Base-by-base conservation (phyloP, 2,888 invertebrate genomes). In the Euplagia quadripunctaria region DNA sequence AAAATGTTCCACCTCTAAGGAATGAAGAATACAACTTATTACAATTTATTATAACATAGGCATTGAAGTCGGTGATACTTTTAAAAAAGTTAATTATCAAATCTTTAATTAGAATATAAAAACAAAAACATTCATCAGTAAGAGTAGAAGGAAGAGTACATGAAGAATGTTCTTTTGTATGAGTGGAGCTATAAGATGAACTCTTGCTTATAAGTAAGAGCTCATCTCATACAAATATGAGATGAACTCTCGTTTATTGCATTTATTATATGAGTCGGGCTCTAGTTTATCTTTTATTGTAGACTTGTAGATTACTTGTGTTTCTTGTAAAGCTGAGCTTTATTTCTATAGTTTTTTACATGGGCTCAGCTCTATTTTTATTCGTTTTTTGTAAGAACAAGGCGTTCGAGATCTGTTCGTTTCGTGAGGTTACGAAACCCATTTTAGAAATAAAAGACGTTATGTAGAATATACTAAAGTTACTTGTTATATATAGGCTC, bases 401-500 rank as follows among this genome's bases (percentile, higher is more conserved):
- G 12, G 41, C 8, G 5, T 64, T n/a, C n/a, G 64, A 64, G 11
- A n/a, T 64, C 17, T 42, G 41, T 41, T 11, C 64, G 43, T 43
- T 64, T 16, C 31, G 17, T n/a, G 8, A 20, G 3, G n/a, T 58
- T 20, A 20, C 20, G 12, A 12, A 58, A 11, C 12, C 7, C n/a
- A 52, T 16, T 16, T 14, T 16, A 52, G 16, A 14, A 14, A 63
- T 63, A 2, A 17, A 64, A 41, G 31, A 16, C 6, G 20, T 58
- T 8, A n/a, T 55, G 55, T 20, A 58, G 43, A 31, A 31, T 43
- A 58, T 20, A 41, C 14, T 64, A 64, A 64, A 42, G 43, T n/a
- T 64, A 70, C 42, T 64, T 64, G 70, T 11, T 43, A 61, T 51
- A n/a, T 61, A 58, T 41, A 42, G 49, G 41, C 41, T 61, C 49